Evolutionary conservation across 1,140 invertebrate genomes (phyloP).

Genomic region (Aphelenchoides besseyi): DNA sequence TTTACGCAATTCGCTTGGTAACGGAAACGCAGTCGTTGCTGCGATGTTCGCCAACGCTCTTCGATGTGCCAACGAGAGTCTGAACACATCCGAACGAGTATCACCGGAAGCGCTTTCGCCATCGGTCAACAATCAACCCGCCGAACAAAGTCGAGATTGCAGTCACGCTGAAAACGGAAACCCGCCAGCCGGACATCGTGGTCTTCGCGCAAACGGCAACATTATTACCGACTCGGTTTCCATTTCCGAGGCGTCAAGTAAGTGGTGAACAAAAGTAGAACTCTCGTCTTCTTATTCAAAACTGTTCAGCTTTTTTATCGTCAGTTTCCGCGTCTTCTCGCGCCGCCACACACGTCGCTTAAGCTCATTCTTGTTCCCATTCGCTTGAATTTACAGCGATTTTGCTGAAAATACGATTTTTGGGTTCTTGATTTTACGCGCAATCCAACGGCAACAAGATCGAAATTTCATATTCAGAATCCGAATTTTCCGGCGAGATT

Average conservation of each 20-base stretch:
- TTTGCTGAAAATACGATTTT: too few species aligned
- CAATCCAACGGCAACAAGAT: too few species aligned
- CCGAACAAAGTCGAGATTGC: constrained; percentile 1
- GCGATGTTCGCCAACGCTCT: background rate
- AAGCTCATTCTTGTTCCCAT: too few species aligned
- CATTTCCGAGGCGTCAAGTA: constrained; percentile 2
- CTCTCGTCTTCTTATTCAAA: background rate
- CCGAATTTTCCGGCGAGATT: too few species aligned
- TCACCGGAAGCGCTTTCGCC: background rate
- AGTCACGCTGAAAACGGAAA: background rate
- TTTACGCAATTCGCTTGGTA: background rate
- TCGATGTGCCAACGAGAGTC: background rate
- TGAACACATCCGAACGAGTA: background rate
- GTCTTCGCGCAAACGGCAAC: background rate
- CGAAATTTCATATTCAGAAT: too few species aligned
- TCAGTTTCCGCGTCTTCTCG: too few species aligned
- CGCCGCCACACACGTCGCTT: too few species aligned
- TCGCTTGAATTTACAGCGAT: too few species aligned
- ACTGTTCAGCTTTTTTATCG: too few species aligned
- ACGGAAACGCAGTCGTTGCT: background rate
- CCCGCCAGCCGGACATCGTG: background rate
- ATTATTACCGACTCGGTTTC: background rate
- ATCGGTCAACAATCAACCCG: background rate
- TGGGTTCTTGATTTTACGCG: too few species aligned
- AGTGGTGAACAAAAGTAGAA: background rate